Percentiles rank a stretch among this genome's conserved stretches.
These are phyloP conservation scores for Micrastur ruficollis DNA, from an alignment of 2,797 vertebrate genomes.

Conservation along the genomic window DNA sequence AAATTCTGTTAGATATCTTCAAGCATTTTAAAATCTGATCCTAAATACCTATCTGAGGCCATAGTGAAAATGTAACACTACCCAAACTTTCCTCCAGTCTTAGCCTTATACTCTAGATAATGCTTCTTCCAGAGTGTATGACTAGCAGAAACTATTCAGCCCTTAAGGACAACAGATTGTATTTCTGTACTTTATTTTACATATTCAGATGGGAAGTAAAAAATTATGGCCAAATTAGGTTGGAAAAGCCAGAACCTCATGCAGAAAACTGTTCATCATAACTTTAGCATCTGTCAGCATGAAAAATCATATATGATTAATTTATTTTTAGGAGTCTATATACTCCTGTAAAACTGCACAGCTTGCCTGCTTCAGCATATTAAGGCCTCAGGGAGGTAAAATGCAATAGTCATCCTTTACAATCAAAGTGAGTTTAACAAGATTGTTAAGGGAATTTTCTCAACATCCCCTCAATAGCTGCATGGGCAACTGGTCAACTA, in stretches of 20 bases:
- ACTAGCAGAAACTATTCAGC: neutral
- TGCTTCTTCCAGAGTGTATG: neutral
- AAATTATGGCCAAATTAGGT: neutral
- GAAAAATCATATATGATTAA: conserved; percentile 15
- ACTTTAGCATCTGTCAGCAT: neutral
- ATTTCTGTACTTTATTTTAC: neutral
- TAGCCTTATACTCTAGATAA: neutral
- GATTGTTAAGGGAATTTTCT: conserved; percentile 36
- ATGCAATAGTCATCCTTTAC: conserved; percentile 15
- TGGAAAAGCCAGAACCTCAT: neutral
- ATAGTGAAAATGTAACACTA: neutral
- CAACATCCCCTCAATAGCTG: neutral
- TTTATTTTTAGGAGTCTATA: conserved; percentile 14
- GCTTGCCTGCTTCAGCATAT: neutral
- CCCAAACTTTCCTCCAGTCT: neutral
- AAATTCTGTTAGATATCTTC: neutral
- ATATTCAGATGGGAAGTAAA: neutral
- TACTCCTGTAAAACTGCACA: neutral
- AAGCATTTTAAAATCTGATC: neutral
- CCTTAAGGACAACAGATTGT: neutral
- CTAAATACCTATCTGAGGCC: neutral
- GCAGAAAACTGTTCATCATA: neutral
- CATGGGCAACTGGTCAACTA: neutral
- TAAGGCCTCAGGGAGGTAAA: conserved; percentile 9
- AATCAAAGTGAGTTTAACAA: conserved; percentile 39